phyloP scores from a whole-genome alignment of 35 echinoderm and acorn worm genomes.

The Lytechinus pictus region DNA sequence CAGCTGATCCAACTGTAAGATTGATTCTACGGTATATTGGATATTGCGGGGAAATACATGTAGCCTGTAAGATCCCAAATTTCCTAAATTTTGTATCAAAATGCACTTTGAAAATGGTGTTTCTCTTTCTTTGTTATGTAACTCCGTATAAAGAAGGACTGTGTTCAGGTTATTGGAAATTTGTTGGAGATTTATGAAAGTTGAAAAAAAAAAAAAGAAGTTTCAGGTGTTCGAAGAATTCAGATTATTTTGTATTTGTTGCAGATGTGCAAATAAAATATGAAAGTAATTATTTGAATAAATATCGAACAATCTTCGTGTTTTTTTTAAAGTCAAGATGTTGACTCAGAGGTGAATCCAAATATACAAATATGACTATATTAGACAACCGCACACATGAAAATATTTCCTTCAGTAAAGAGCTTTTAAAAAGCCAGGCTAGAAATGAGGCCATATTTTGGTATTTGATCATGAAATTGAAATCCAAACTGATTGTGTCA shows the following conservation, averaged over 20 bases:
- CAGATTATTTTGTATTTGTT: neutral
- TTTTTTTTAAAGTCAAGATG: neutral
- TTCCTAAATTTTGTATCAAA: neutral
- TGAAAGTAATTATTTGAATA: neutral
- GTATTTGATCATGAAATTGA: too few relatives aligned
- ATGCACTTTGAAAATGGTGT: neutral
- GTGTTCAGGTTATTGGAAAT: neutral
- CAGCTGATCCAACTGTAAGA: too few relatives aligned
- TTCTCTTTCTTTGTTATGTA: neutral
- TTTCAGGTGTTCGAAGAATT: neutral
- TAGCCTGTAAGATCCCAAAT: too few relatives aligned
- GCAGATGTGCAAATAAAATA: neutral
- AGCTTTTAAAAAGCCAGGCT: too few relatives aligned
- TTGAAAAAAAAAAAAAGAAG: too few relatives aligned
- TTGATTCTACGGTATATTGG: too few relatives aligned
- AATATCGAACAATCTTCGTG: neutral
- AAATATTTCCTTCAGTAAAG: too few relatives aligned
- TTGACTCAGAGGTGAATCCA: neutral
- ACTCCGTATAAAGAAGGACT: neutral
- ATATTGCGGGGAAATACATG: too few relatives aligned
- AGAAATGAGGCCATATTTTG: too few relatives aligned
- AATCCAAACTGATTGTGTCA: too few relatives aligned
- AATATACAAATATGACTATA: too few relatives aligned
- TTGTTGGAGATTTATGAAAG: neutral
- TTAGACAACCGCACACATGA: too few relatives aligned